Conservation (phyloP, 2,113 vertebrate species). For the Turnix velox region DNA sequence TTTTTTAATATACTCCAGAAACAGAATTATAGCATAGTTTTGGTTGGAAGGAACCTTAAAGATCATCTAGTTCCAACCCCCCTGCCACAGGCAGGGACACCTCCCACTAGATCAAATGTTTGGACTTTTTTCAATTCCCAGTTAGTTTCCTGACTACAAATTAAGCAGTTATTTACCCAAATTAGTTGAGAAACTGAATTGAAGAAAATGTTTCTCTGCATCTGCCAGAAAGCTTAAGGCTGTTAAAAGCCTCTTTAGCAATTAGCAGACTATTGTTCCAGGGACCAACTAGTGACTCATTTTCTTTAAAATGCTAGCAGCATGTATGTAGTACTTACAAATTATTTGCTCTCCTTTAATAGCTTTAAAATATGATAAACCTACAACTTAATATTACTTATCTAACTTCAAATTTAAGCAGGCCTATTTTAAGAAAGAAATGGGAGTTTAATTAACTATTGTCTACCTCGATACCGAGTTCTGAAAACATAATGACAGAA, state of each 20-base stretch:
- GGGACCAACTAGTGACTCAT: background rate
- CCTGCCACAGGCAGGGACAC: no score
- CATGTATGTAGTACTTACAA: background rate
- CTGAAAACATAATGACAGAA: background rate
- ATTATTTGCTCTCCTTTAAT: background rate
- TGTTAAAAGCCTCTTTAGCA: conserved; percentile 30
- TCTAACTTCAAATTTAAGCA: background rate
- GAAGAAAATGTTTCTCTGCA: background rate
- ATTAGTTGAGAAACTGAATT: background rate
- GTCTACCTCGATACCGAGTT: background rate
- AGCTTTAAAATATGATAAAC: conserved; percentile 9
- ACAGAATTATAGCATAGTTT: no score
- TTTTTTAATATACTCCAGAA: background rate
- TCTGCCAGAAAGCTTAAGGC: conserved; percentile 17
- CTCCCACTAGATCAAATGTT: no score
- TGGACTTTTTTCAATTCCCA: background rate
- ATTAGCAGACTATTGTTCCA: conserved; percentile 34
- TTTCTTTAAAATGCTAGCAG: background rate
- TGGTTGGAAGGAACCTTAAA: no score
- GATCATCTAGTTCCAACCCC: no score
- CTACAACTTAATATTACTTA: background rate
- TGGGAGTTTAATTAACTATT: background rate
- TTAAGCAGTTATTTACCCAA: conserved; percentile 6
- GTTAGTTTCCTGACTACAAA: background rate
- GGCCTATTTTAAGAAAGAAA: conserved; percentile 16